phyloP scores from a whole-genome alignment of 2,888 invertebrate species.

The Drosophila koepferae region DNA sequence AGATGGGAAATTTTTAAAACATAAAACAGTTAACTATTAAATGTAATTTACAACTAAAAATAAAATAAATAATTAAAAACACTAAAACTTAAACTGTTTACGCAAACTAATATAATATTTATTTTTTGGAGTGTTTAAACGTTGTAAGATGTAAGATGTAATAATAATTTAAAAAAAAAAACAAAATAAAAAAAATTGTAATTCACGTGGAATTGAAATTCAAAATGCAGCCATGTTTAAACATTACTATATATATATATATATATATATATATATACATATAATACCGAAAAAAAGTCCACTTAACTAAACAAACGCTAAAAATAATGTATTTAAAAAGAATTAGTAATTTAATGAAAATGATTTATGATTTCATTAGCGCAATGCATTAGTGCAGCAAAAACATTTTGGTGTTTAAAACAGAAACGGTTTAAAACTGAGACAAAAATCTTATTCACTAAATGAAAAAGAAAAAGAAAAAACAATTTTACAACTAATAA shows the following conservation, averaged over 20 bases:
- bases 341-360: constrained; percentile 34
- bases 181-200: not conserved
- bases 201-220: constrained; percentile 38
- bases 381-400: constrained; percentile 44
- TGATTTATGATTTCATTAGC: constrained; percentile 46
- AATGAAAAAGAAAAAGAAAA: constrained; percentile 38
- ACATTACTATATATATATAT: constrained; percentile 22
- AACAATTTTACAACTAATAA: constrained; percentile 55
- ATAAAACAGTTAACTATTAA: constrained; percentile 80
- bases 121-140: constrained; percentile 83
- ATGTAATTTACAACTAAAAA: constrained; percentile 71
- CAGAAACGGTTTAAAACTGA: constrained; percentile 64
- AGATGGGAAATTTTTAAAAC: constrained; percentile 48
- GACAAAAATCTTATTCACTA: constrained; percentile 30
- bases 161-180: constrained; percentile 24
- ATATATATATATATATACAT: constrained; percentile 12
- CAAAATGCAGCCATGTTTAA: constrained; percentile 32
- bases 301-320: constrained; percentile 45
- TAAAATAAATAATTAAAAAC: constrained; percentile 4
- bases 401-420: constrained; percentile 59
- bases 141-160: constrained; percentile 66
- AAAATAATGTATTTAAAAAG: constrained; percentile 12
- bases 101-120: constrained; percentile 73
- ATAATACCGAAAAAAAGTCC: constrained; percentile 57
- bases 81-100: constrained; percentile 59